Evolutionary conservation across 1,140 invertebrate species (phyloP).

Genomic region (Aphelinus certus): DNA sequence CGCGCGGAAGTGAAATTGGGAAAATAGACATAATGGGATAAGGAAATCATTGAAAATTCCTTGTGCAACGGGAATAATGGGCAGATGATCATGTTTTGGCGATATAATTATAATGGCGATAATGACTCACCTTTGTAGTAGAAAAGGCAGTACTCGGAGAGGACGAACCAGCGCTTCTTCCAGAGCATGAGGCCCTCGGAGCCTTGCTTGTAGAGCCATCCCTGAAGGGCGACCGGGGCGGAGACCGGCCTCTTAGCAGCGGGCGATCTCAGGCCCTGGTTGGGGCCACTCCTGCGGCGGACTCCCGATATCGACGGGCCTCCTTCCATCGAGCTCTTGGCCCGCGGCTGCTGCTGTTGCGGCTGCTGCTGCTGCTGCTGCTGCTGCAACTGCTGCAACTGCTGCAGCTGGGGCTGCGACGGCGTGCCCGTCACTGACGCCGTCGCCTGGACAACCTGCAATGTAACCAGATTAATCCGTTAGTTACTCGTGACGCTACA

Average conservation of each 20-base stretch:
- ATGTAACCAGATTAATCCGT: conserved; percentile 30
- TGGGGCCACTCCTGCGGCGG: conserved; percentile 69
- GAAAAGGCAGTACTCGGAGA: conserved; percentile 93
- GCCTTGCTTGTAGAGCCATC: conserved; percentile 92
- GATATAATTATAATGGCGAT: too few species aligned
- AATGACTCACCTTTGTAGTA: conserved; percentile 85
- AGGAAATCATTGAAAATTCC: too few species aligned
- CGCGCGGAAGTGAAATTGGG: too few species aligned
- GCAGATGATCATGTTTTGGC: too few species aligned
- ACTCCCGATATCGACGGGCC: conserved; percentile 68
- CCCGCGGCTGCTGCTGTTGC: conserved; percentile 47
- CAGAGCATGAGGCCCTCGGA: conserved; percentile 91
- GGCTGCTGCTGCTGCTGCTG: conserved; percentile 19
- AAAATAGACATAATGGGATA: too few species aligned
- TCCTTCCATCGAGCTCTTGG: conserved; percentile 50
- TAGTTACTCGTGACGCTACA: too few species aligned
- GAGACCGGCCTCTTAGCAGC: conserved; percentile 80
- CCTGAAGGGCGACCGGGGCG: conserved; percentile 84
- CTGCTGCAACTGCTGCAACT: neutral
- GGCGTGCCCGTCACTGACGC: conserved; percentile 45
- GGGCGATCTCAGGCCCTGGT: conserved; percentile 74
- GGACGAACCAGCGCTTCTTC: conserved; percentile 95
- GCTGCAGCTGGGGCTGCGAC: conserved; percentile 13
- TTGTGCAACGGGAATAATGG: too few species aligned
- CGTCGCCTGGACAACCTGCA: conserved; percentile 56